Percentiles rank a stretch among this genome's conserved stretches.
phyloP scores from a whole-genome alignment of 2,797 vertebrate species.

The Hafferia zeledoni region DNA sequence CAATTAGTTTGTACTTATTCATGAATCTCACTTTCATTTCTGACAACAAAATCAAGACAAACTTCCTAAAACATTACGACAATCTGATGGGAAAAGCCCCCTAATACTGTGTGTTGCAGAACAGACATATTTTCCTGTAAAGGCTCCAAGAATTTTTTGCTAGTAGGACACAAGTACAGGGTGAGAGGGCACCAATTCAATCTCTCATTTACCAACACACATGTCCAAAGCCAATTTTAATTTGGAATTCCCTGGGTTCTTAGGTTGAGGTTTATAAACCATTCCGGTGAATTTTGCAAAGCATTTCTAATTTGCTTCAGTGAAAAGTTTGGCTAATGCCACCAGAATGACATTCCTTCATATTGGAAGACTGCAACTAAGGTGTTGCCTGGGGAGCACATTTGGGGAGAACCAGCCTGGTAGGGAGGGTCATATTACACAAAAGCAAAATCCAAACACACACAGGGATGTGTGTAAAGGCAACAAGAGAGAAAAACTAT shows the following conservation, averaged over 20 bases:
- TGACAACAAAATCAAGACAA: neutral
- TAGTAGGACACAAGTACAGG: neutral
- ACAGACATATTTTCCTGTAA: neutral
- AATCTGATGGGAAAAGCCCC: neutral
- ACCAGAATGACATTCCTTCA: neutral
- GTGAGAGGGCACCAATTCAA: neutral
- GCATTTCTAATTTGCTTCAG: neutral
- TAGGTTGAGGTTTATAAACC: neutral
- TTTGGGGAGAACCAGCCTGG: neutral
- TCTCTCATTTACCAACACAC: neutral
- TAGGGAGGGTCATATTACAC: neutral
- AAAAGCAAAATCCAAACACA: neutral
- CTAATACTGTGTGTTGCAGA: neutral
- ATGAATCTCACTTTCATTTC: neutral
- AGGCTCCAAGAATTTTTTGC: neutral
- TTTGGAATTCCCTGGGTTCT: neutral
- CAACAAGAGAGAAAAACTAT: neutral
- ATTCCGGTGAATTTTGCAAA: neutral
- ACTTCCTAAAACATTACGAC: neutral
- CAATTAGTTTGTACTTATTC: neutral
- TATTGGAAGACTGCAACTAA: fast-evolving
- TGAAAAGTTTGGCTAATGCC: neutral
- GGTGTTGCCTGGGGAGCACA: neutral
- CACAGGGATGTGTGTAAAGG: neutral
- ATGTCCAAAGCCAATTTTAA: neutral